Base-by-base conservation (phyloP, 1,140 invertebrate species). In the Drosophila suzukii region DNA sequence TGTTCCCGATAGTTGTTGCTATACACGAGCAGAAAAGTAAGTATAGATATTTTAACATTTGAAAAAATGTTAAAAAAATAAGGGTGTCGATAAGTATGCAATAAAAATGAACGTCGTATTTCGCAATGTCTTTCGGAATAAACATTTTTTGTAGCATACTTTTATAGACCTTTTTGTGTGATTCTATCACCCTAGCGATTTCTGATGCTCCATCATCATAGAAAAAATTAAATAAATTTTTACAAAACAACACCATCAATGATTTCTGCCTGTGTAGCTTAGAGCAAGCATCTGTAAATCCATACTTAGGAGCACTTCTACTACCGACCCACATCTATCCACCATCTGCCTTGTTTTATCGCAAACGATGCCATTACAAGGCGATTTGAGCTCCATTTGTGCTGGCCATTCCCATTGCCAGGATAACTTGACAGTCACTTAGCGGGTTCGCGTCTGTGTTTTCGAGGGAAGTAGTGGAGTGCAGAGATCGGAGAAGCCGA, bases 391-490 rank as follows among this genome's bases (percentile, higher is more conserved):
- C 65, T 70, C 71, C 78, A 74, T 73, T 73, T 78, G 68, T 62
- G 54, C 75, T 82, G 55, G 75, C 74, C 73, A 75, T 75, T 75
- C 47, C 71, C 73, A 67, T 55, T 68, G 74, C 74, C 49, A 55
- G 51, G 75, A 77, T 81, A 73, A 76, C 62, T 72, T 86, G 78
- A 83, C 83, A 88, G 75, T 82, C 72, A 75, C 62, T 88, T 82
- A 82, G 78, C 58, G 62, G 53, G 41, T 47, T 72, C 53, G 51
- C 51, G 59, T 61, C 63, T 61, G 46, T 30, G 56, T 39, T 1
- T 34, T 34, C 32, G 32, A 39, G 17, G 46, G 12, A 30, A 49
- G 13, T 49, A 24, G 27, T 39, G 38, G 34, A 36, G 47, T 24
- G 47, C 4, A 32, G 41, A 55, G 56, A 44, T 55, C 43, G 66